Base-by-base conservation (phyloP, 2,888 invertebrate species). In the Eubasilissa splendida region DNA sequence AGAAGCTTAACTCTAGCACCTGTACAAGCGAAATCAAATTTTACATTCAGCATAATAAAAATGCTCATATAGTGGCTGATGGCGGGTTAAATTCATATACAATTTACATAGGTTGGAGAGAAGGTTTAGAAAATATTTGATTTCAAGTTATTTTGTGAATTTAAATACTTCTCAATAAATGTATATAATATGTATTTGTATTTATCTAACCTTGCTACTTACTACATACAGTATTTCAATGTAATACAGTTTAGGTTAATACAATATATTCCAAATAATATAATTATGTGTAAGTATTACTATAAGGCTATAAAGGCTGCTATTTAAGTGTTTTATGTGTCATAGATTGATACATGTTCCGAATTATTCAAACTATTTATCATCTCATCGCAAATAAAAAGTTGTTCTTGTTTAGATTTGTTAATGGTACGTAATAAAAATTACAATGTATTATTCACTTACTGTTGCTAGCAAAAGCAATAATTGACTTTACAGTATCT, bases 251-350 rank as follows among this genome's bases (percentile, higher is more conserved):
- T 54, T 54, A 54, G 53, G 53, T 54, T 53, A 33, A 31, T 53
- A 53, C 22, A 54, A 70, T 70, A 54, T 70, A 70, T 70, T 70
- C 70, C 70, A 70, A 70, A 70, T 70, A 70, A 70, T 70, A 70
- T 70, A 70, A 54, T 53, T 54, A 12, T 33, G 53, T 22, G 14
- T 70, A 70, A 54, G 70, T 70, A 70, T 70, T 70, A 31, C 54
- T 42, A 53, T 70, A 54, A 70, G 70, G 68, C 68, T 70, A 70
- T 70, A 53, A 54, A 70, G 54, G 54, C 53, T 70, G 70, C 22
- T 70, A 70, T 70, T 14, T 70, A 12, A 54, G 31, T 9, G 53
- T 54, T 70, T 70, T 53, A 70, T 31, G 33, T 14, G 53, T 70
- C n/a, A 4, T 31, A 11, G 53, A 42, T 42, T 5, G 42, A 42